Evolutionary conservation across 1,140 invertebrate genomes (phyloP), one percentile per base, ranked within the genome.

Genomic region (Eueides isabella): DNA sequence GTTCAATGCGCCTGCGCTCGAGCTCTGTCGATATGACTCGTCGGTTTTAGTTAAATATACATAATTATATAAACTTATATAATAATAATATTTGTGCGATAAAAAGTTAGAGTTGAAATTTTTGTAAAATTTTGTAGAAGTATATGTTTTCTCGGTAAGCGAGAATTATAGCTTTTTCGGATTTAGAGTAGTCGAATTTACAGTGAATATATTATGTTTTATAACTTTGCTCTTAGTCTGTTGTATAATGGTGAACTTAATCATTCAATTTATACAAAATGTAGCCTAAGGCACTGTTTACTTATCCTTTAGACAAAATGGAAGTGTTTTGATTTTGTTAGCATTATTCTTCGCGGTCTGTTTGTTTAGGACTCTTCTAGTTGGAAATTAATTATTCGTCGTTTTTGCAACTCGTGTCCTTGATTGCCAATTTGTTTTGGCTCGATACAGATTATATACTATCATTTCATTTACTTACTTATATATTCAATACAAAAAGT

Each of bases 1-100:
- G 72, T 66, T 63, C 63, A 41, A 31, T 72, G 72, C 76, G 69
- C 72, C 70, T 23, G 70, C 62, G 71, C 61, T 19, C 4, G 38
- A 0, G n/a, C 44, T 23, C 5, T 23, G 19, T 48, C 44, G 41
- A 48, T 67, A 55, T 63, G 30, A 66, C 62, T 71, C 74, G 38
- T 26, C 23, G 23, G 2, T 12, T 23, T 55, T 12, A 55, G 48
- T 4, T 55, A 55, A 55, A 23, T 26, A 44, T 19, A 31, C 31
- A 31, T 31, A 31, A 31, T 31, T 31, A 7, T 31, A 5, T 5
- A 31, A 5, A 31, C 7, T 31, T 31, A 6, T 38, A 12, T 38
- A 14, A 38, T 4, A 38, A 38, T 12, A 41, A 4, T 41, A 1
- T 14, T 14, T 14, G 38, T 41, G 12, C 31, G 31, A 33, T 31